Base-by-base conservation (phyloP, 2,113 vertebrate species). In the Lasiurus cinereus region DNA sequence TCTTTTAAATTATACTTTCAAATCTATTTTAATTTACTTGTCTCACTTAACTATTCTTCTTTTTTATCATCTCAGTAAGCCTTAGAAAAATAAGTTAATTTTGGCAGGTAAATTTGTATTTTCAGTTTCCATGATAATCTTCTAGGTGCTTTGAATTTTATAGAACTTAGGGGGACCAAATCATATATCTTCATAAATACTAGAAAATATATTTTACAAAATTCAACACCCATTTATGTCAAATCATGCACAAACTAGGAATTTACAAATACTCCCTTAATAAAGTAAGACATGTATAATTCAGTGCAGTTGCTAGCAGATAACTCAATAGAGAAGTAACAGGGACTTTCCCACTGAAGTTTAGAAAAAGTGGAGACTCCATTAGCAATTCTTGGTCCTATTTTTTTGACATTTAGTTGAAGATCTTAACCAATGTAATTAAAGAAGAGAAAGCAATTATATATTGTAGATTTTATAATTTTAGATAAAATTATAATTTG, bases 61-160 rank as follows among this genome's bases (percentile, higher is more conserved):
- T 67, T 76, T 76, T n/a, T 50, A 69, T 46, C 33, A 88, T 83
- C 48, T 72, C 76, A 54, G 52, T 56, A 16, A 78, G 0, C 6
- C n/a, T 33, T 83, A 62, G 24, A 54, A 62, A 77, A n/a, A 24
- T 73, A 77, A 62, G 43, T 43, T 62, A 54, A 21, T 73, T 84
- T 94, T 74, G 78, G 69, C 19, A 83, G 36, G 64, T 66, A 84
- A 39, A 52, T 89, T 89, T 84, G 9, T 70, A 15, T 52, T 83
- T 54, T 73, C 31, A 89, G 43, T 15, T 84, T 89, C 8, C 6
- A 69, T 62, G n/a, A 24, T 73, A 74, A 70, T 72, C 15, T 80
- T 50, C n/a, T 79, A 50, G 4, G 2, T 67, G 15, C 19, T 89
- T 74, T 67, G 12, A 94, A 91, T 16, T 62, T 79, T 31, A 54